Base-by-base conservation (phyloP, 2,797 vertebrate genomes). In the Cynodonichthys magdalenae region DNA sequence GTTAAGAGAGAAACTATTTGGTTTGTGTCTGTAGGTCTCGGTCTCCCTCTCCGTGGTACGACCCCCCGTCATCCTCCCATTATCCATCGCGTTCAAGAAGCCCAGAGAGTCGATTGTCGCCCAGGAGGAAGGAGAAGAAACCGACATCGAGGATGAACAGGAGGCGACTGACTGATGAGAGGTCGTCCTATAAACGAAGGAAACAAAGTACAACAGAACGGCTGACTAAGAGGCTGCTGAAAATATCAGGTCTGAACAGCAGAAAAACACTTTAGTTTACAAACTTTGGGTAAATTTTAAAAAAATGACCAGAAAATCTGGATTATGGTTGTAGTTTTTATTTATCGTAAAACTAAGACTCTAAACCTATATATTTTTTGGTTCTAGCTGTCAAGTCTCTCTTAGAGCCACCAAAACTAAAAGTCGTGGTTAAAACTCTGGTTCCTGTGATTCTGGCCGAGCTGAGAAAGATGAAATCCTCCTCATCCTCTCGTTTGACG, bases 381-480 rank as follows among this genome's bases (percentile, higher is more conserved):
- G 48, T 15, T 65, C 5, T 53, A 91, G 86, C 61, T 49, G 75
- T 78, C 24, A 70, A 84, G 44, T 86, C 87, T 59, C 53, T 85
- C 44, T 72, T 84, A 0, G 66, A 80, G 24, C 63, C 66, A n/a
- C 75, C 80, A 2, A 78, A 90, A 12, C 68, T 94, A 55, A 93
- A 95, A 68, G 89, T 91, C 1, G 81, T 93, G 68, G 92, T 95
- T 65, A 92, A 95, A 66, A 92, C 88, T n/a, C 74, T 95, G 55
- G 92, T 93, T 10, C 94, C 94, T 2, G 91, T 87, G 3, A 74
- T 95, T 19, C 65, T 93, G 39, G 90, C 92, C 3, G 94, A 95
- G 75, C 71, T 94, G 31, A 89, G 64, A 31, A 96, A 95, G 72
- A 93, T 94, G 61, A 95, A 93, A 19, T 73, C 74, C 12, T 58